Evolutionary conservation across 1,140 invertebrate species (phyloP).

Genomic region (Babylonia areolata): DNA sequence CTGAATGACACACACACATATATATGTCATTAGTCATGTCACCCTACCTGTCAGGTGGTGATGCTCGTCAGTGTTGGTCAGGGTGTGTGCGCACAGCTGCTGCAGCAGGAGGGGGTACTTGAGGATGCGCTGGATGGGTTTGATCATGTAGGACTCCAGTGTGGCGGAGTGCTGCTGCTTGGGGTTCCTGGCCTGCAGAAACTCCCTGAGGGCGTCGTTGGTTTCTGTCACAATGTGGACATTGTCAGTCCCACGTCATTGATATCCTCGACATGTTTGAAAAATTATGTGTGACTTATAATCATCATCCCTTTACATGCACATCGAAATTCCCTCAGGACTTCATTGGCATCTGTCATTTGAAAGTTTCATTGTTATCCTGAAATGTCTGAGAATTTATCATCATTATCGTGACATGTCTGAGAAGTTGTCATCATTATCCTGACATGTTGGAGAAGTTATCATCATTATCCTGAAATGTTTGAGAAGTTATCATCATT

Average conservation of each 20-base stretch:
- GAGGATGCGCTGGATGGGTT: slow-evolving; percentile 98
- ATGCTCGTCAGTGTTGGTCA: slow-evolving; percentile 93
- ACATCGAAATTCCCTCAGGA: slow-evolving; percentile 94
- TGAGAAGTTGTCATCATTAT: not conserved
- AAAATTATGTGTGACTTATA: too few species aligned
- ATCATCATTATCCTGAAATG: too few species aligned
- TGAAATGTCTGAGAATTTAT: too few species aligned
- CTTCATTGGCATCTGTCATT: not conserved
- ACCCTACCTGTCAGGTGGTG: slow-evolving; percentile 86
- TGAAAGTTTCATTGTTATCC: not conserved
- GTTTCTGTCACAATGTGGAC: too few species aligned
- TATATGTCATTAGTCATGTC: not conserved
- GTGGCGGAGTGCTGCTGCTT: slow-evolving; percentile 93
- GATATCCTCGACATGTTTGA: too few species aligned
- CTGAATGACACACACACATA: slow-evolving; percentile 41
- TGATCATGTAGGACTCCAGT: slow-evolving; percentile 98
- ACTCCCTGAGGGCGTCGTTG: slow-evolving; percentile 96
- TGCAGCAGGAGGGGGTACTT: slow-evolving; percentile 97
- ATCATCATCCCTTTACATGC: too few species aligned
- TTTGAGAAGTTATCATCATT: too few species aligned
- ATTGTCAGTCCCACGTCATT: too few species aligned
- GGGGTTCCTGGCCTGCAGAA: slow-evolving; percentile 92
- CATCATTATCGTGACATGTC: too few species aligned
- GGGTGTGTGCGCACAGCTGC: slow-evolving; percentile 95
- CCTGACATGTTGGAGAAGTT: too few species aligned